phyloP scores from a whole-genome alignment of 1,140 invertebrate species.

The Ericerus pela region DNA sequence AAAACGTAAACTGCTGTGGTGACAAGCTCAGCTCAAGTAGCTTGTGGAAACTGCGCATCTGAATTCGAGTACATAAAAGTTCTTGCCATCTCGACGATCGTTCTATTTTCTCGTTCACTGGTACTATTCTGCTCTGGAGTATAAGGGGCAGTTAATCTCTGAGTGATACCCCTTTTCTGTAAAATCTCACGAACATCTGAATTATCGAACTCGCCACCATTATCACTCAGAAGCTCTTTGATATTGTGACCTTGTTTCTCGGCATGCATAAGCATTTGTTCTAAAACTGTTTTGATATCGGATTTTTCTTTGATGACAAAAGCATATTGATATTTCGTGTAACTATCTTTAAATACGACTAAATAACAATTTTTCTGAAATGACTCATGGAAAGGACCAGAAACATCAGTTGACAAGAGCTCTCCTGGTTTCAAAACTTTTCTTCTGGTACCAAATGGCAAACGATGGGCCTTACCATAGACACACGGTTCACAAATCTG shows the following conservation, averaged over 20 bases:
- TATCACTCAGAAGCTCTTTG: conserved; percentile 27
- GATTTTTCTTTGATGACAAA: conserved; percentile 26
- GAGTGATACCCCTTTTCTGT: conserved; percentile 18
- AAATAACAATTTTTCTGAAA: conserved; percentile 24
- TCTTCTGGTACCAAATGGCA: conserved; percentile 25
- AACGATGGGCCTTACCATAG: conserved; percentile 25
- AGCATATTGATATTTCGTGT: conserved; percentile 26
- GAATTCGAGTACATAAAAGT: conserved; percentile 20
- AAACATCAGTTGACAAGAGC: conserved; percentile 26
- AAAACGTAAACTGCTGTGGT: conserved; percentile 29
- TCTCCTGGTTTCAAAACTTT: conserved; percentile 23
- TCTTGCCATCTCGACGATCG: conserved; percentile 24
- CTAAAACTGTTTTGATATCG: conserved; percentile 23
- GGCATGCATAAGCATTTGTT: no score
- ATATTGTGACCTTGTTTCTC: conserved; percentile 22
- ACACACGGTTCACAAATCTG: conserved; percentile 27
- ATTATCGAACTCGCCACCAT: conserved; percentile 24
- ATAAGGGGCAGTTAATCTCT: conserved; percentile 16
- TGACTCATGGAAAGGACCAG: conserved; percentile 25
- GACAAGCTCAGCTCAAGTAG: conserved; percentile 20
- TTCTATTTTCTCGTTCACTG: conserved; percentile 31
- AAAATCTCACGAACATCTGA: conserved; percentile 24
- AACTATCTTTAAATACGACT: conserved; percentile 27
- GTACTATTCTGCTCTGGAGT: conserved; percentile 18
- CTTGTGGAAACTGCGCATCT: conserved; percentile 14